phyloP scores from a whole-genome alignment of 2,797 vertebrate genomes.

The Poeciliopsis turneri region DNA sequence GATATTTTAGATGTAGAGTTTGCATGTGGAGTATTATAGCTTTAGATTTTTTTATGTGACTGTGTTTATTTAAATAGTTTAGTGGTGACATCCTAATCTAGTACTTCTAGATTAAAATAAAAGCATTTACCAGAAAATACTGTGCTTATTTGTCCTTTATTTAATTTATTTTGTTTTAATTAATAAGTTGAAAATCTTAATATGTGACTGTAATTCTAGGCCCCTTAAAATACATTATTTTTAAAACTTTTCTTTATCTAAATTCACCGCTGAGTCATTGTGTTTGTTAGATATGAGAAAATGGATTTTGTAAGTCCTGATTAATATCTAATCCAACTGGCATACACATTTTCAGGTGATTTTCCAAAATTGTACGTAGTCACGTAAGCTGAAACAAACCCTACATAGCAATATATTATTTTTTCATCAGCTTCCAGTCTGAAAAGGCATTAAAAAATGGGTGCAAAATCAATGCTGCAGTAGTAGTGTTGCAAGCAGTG shows the following conservation, averaged over 20 bases:
- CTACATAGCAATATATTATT: neutral
- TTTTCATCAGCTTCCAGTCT: neutral
- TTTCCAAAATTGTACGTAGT: neutral
- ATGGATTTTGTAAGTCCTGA: no score
- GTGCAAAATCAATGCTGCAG: conserved; percentile 39
- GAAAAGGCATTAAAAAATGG: neutral
- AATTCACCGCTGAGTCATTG: neutral
- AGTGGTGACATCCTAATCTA: neutral
- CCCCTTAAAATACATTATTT: neutral
- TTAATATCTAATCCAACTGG: neutral
- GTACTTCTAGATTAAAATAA: neutral
- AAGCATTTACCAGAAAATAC: neutral
- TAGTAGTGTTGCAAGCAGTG: conserved; percentile 36
- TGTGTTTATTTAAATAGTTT: neutral
- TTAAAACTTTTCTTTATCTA: neutral
- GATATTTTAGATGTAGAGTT: neutral
- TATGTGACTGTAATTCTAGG: neutral
- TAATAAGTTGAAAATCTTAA: neutral
- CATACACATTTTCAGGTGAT: neutral
- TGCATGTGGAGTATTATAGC: neutral
- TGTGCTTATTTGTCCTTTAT: neutral
- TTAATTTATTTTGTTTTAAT: neutral
- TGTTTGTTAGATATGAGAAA: neutral
- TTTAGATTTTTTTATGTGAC: neutral
- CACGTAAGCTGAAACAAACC: neutral